Percentiles rank a stretch among this genome's conserved stretches.
Evolutionary conservation across 2,797 vertebrate genomes (phyloP).

Genomic region (Halcyon leucocephala): DNA sequence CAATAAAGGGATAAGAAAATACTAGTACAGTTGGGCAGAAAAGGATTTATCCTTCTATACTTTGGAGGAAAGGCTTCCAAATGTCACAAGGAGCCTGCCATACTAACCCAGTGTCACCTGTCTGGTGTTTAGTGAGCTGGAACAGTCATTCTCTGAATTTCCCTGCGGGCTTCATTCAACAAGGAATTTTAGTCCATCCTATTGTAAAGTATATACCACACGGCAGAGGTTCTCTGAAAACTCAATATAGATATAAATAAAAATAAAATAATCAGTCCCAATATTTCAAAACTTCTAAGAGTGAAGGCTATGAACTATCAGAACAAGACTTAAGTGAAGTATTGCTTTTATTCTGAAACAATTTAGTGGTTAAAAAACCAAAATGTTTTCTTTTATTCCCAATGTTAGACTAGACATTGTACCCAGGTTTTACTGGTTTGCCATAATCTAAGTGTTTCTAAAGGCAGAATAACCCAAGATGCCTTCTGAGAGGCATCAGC

Average conservation of each 20-base stretch:
- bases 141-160: background rate
- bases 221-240: background rate
- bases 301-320: no score
- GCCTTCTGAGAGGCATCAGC: background rate
- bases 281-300: background rate
- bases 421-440: background rate
- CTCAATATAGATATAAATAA: background rate
- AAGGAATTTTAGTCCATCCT: background rate
- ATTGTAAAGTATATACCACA: background rate
- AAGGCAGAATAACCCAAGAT: background rate
- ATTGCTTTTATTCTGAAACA: background rate
- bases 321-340: no score
- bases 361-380: background rate
- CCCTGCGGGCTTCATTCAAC: accelerated
- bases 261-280: background rate
- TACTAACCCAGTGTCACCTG: background rate
- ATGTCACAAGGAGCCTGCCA: background rate
- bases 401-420: background rate
- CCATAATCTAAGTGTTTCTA: background rate
- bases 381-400: background rate
- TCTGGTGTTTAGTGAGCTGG: background rate
- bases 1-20: background rate
- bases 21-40: background rate
- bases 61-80: background rate
- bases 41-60: accelerated